Percentiles rank a stretch among this genome's conserved stretches.
These are phyloP conservation scores for Salvator merianae DNA, from an alignment of 2,113 vertebrate species.

Conservation along the genomic window DNA sequence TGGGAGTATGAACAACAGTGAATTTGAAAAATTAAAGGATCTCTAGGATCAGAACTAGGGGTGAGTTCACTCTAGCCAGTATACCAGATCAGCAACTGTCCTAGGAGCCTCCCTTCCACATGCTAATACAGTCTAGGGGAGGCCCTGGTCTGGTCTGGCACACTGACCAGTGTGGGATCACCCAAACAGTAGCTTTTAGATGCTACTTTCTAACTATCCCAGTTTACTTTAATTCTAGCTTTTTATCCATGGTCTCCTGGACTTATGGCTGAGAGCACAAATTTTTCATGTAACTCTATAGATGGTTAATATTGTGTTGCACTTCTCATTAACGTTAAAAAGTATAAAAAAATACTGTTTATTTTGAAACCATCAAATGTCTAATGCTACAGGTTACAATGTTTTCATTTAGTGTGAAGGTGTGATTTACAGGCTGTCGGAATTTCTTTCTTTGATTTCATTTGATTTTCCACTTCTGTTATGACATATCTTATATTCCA, in stretches of 20 bases:
- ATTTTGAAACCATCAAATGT: conserved; percentile 34
- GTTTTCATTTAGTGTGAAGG: conserved; percentile 34
- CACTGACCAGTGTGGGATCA: too few species aligned
- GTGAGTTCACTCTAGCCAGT: too few species aligned
- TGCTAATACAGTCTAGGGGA: too few species aligned
- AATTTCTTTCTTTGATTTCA: neutral
- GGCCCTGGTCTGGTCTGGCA: too few species aligned
- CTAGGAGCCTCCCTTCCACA: too few species aligned
- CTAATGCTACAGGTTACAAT: conserved; percentile 47
- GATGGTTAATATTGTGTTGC: neutral
- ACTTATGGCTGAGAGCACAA: neutral
- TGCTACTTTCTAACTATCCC: neutral
- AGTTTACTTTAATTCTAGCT: neutral
- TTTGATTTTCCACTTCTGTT: conserved; percentile 9
- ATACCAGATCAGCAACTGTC: too few species aligned
- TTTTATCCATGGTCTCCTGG: too few species aligned
- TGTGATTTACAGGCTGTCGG: conserved; percentile 7
- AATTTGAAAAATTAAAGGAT: too few species aligned
- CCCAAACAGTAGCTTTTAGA: too few species aligned
- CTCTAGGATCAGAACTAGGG: too few species aligned
- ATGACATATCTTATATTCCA: neutral
- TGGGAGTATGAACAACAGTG: too few species aligned
- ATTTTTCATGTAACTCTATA: conserved; percentile 11
- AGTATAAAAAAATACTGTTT: conserved; percentile 18
- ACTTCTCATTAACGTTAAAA: conserved; percentile 14